Evolutionary conservation across 2,888 invertebrate genomes (phyloP), one percentile per base, ranked within the genome.

Genomic region (Miltochrista miniata): DNA sequence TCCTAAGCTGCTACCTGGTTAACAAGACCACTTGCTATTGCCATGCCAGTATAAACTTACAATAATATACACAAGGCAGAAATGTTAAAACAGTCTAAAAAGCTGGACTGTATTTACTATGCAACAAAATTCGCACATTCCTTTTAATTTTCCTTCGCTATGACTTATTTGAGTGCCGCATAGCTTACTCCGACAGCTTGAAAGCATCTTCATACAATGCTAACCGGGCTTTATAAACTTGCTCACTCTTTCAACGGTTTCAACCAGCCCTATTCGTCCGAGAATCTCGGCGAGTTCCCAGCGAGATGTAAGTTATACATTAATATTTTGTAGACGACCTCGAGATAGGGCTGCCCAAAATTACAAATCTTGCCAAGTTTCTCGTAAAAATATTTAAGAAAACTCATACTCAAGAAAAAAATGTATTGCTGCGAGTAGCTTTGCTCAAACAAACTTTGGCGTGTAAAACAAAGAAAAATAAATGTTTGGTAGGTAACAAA

Each of bases 251-350:
- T 49, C 18, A 24, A 24, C 18, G 3, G 5, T 49, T 42, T 49
- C 18, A 24, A 24, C 18, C 18, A 24, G 18, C 18, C 37, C 36
- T 42, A 31, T 35, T 49, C 48, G 33, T 33, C 43, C 33, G 33
- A 39, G 38, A 49, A 49, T 44, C 48, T 43, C 38, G 14, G 43
- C 12, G 41, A 48, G 36, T 42, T 31, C 35, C 24, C 36, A 30
- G 9, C 31, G 29, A 47, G 30, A 42, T 33, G 31, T 45, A 24
- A 24, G 18, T 24, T n/a, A 38, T 39, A 46, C 39, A 47, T 47
- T 48, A 48, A 48, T 48, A 48, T 48, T 48, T 48, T 36, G 48
- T 42, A 31, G 42, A 48, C 37, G 18, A 48, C 31, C 37, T 18
- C 36, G 7, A 11, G n/a, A 29, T 48, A 48, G 41, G 35, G 41